Percentiles rank a stretch among this genome's conserved stretches.
These are phyloP conservation scores for Porites divaricata DNA, from an alignment of 92 coral and sea anemone species.

Conservation along the genomic window DNA sequence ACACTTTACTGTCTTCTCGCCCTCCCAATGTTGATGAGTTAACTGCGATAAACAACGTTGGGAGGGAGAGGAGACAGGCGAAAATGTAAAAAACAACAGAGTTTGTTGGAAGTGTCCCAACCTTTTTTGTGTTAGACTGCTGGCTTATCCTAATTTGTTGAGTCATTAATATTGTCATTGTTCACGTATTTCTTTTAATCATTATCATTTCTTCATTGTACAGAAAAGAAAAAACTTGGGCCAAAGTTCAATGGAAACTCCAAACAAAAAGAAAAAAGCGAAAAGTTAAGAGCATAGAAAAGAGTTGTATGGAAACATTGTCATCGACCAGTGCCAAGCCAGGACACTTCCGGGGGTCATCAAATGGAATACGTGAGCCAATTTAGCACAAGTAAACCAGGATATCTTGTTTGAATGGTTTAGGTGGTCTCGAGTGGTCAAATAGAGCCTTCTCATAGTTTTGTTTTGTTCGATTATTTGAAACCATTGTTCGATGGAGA, in stretches of 20 bases:
- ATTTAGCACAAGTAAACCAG: not conserved
- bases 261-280: constrained; percentile 39
- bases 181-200: not conserved
- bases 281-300: constrained; percentile 13
- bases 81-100: too few relatives aligned
- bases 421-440: too few relatives aligned
- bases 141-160: not conserved
- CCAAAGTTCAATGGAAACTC: constrained; percentile 29
- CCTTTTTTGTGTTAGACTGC: too few relatives aligned
- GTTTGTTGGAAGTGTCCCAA: too few relatives aligned
- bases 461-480: too few relatives aligned
- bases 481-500: too few relatives aligned
- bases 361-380: not conserved
- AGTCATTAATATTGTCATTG: not conserved
- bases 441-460: too few relatives aligned
- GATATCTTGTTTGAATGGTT: not conserved
- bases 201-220: not conserved
- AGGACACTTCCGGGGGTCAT: not conserved
- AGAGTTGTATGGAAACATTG: not conserved
- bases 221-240: constrained; percentile 59
- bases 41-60: too few relatives aligned
- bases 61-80: too few relatives aligned
- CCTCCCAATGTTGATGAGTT: too few relatives aligned
- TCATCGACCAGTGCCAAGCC: not conserved
- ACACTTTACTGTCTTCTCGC: too few relatives aligned